Evolutionary conservation across 1,140 invertebrate genomes (phyloP).

Genomic region (Rhyacophila brunnea): DNA sequence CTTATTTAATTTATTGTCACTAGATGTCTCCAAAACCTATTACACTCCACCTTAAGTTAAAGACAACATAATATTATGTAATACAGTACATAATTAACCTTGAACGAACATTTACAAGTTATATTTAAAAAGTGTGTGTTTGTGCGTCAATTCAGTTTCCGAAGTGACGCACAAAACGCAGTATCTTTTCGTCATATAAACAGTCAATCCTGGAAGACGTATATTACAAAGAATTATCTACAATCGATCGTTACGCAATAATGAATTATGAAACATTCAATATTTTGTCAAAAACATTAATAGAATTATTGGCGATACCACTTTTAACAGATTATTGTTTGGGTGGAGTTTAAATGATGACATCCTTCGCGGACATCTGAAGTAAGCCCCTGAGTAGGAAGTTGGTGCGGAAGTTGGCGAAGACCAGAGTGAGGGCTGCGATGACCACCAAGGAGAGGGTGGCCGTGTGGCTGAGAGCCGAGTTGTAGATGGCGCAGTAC

Average conservation of each 20-base stretch:
- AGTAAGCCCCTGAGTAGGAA: conserved; percentile 11
- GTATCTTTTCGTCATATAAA: too few species aligned
- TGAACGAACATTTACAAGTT: too few species aligned
- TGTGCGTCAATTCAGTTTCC: too few species aligned
- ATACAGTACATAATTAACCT: too few species aligned
- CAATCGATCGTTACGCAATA: background rate
- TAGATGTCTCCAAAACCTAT: too few species aligned
- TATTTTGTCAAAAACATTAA: background rate
- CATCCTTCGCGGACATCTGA: conserved; percentile 1
- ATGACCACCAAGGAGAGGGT: conserved; percentile 43
- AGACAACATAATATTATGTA: too few species aligned
- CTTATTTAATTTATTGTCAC: too few species aligned
- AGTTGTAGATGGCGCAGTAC: conserved; percentile 90
- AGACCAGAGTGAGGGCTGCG: conserved; percentile 21
- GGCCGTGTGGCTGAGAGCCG: conserved; percentile 53
- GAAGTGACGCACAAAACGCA: too few species aligned
- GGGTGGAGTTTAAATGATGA: conserved; percentile 7
- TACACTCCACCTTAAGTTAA: too few species aligned
- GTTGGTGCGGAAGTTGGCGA: conserved; percentile 15
- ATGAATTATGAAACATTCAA: background rate
- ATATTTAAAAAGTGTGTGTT: too few species aligned
- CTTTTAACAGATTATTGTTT: background rate
- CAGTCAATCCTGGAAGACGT: too few species aligned
- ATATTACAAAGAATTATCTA: too few species aligned
- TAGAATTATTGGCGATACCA: background rate